Base-by-base conservation (phyloP, 2,888 invertebrate genomes). In the Caenorhabditis sp. region DNA sequence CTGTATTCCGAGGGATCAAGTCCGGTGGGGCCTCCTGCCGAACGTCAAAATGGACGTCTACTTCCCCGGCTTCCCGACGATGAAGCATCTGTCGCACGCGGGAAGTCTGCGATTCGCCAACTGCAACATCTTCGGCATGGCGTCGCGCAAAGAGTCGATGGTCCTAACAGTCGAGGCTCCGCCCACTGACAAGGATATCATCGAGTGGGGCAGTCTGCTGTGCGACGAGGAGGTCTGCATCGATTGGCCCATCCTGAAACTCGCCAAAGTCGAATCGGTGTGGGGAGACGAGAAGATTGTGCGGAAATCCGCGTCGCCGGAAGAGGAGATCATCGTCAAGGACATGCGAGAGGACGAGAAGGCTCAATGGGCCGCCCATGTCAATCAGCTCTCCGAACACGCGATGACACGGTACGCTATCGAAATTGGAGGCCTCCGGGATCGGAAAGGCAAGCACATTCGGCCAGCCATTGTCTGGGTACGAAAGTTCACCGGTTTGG, bases 41-140 rank as follows among this genome's bases (percentile, higher is more conserved):
- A 95, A 94, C 70, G 95, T 95, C 0, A 93, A 93, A 74, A 92
- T 94, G 37, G 94, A 95, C 88, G 94, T 95, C 64, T 94, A 95
- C 91, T 96, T 95, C 92, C 95, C 96, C 0, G 98, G 98, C 11
- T 98, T 98, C 92, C 97, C 98, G 0, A 96, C 96, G 0, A 94
- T 97, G 92, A 95, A 95, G 87, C 95, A 97, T 92, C 93, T 98
- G 44, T 93, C 95, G 26, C 96, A 96, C 92, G 94, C 93, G 90
- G 96, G 82, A 95, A 92, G 47, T 11, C 68, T 88, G 11, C 55
- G 68, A n/a, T 51, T 40, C n/a, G 80, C 83, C 18, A 95, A 94
- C 87, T 96, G 97, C 6, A 95, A 95, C 92, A 96, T 98, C 2
- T 98, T 98, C 92, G 96, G 97, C 88, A 95, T 95, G 91, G 94